Conservation (phyloP, 2,113 vertebrate genomes). For the Alethe diademata region DNA sequence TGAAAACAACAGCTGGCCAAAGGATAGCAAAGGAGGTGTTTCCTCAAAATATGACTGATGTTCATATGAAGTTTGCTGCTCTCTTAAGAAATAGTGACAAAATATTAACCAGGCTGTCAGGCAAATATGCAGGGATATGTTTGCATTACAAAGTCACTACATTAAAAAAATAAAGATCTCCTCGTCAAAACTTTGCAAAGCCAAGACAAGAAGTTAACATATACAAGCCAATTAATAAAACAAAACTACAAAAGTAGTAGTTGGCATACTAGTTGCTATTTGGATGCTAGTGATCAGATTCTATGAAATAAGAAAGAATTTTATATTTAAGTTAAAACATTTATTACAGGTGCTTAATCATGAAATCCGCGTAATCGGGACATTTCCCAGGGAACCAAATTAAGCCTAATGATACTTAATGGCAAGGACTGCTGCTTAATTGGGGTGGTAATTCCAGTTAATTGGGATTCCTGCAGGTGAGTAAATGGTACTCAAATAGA, state of each 20-base stretch:
- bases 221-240: not conserved
- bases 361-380: slow-evolving; percentile 62
- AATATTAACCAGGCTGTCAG: not conserved
- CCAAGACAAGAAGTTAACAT: not conserved
- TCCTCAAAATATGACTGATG: not conserved
- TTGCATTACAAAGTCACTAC: not conserved
- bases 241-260: not conserved
- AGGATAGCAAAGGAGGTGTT: not conserved
- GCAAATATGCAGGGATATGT: not conserved
- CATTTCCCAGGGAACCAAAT: slow-evolving; percentile 73
- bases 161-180: not conserved
- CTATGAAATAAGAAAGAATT: slow-evolving; percentile 45
- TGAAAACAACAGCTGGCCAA: not conserved
- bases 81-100: not conserved
- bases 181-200: not conserved
- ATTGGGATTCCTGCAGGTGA: slow-evolving; percentile 70
- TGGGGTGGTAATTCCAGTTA: slow-evolving; percentile 72
- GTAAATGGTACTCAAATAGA: slow-evolving; percentile 62
- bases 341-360: slow-evolving; percentile 69
- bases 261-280: not conserved
- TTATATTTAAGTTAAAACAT: slow-evolving; percentile 62
- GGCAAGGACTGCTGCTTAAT: slow-evolving; percentile 70
- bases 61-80: not conserved
- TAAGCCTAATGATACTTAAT: slow-evolving; percentile 73
- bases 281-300: not conserved